Percentiles rank a stretch among this genome's conserved stretches.
These are phyloP conservation scores for Folsomia manolachei DNA, from an alignment of 2,888 invertebrate genomes.

Conservation along the genomic window DNA sequence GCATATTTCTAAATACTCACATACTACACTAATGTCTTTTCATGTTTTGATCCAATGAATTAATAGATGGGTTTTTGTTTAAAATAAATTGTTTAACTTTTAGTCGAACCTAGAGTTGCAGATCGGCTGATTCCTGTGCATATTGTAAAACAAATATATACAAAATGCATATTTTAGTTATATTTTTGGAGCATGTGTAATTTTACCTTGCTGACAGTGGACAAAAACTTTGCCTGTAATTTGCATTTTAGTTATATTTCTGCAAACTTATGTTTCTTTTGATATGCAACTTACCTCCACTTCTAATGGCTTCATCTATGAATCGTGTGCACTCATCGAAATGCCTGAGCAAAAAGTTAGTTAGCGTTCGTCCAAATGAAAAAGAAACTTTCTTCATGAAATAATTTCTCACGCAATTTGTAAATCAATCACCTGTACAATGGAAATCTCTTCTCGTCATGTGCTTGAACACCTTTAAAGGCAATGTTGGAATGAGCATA, in stretches of 20 bases:
- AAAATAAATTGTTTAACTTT: too few relatives aligned
- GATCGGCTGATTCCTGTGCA: too few relatives aligned
- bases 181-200: constrained; percentile 57
- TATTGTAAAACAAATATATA: background rate
- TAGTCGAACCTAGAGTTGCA: too few relatives aligned
- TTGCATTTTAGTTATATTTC: background rate
- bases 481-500: constrained; percentile 35
- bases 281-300: constrained; percentile 25
- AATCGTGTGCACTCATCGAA: constrained; percentile 56
- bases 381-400: too few relatives aligned
- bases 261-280: background rate
- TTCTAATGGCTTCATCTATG: constrained; percentile 54
- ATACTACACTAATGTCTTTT: too few relatives aligned
- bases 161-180: too few relatives aligned
- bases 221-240: constrained; percentile 55
- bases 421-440: too few relatives aligned
- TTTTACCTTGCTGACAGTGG: constrained; percentile 55
- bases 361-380: too few relatives aligned
- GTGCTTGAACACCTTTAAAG: constrained; percentile 56
- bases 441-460: constrained; percentile 55
- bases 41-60: too few relatives aligned
- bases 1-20: background rate
- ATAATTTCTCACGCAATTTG: too few relatives aligned
- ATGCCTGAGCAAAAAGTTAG: too few relatives aligned
- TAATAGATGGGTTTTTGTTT: too few relatives aligned